Evolutionary conservation across 2,888 invertebrate genomes (phyloP), one percentile per base, ranked within the genome.

Genomic region (Philereme vetulata): DNA sequence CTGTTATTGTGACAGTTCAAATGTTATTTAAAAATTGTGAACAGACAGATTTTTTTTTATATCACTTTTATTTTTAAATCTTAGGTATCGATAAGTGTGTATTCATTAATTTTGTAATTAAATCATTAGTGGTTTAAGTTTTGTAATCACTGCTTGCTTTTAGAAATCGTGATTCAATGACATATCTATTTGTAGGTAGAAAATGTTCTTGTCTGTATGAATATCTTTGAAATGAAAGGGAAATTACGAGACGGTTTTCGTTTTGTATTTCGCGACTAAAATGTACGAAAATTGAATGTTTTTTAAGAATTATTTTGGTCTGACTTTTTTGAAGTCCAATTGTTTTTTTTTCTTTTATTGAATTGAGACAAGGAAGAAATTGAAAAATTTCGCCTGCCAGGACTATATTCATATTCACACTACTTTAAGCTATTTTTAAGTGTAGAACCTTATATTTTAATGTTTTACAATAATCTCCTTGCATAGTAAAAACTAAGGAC

Each of bases 101-200:
- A 61, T 56, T 45, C 21, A 54, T 61, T 60, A 48, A 63, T 64
- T 66, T 64, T 63, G 61, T 62, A 66, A 62, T 60, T 60, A 65
- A 36, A 52, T 55, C 32, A 55, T 62, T 60, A 56, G 54, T 50
- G 56, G 9, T 64, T 66, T 68, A 64, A 62, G 49, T 74, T 71
- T 58, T 70, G 59, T 66, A 75, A 77, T 80, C 82, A 82, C 82
- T 75, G 90, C 90, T 89, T 85, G 89, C 85, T 85, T 83, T 77
- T 87, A 85, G 81, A 78, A 81, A 85, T 82, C 85, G 91, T 91
- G 91, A 91, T 89, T 85, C 81, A 80, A 88, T 89, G 82, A 92
- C 91, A 92, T 92, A 92, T 92, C 91, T 90, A 86, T 85, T 79
- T 69, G 58, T 90, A 91, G 89, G 82, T 91, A 92, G 88, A 86